Evolutionary conservation across 2,888 invertebrate species (phyloP).

Genomic region (Lasioglossum calceatum): DNA sequence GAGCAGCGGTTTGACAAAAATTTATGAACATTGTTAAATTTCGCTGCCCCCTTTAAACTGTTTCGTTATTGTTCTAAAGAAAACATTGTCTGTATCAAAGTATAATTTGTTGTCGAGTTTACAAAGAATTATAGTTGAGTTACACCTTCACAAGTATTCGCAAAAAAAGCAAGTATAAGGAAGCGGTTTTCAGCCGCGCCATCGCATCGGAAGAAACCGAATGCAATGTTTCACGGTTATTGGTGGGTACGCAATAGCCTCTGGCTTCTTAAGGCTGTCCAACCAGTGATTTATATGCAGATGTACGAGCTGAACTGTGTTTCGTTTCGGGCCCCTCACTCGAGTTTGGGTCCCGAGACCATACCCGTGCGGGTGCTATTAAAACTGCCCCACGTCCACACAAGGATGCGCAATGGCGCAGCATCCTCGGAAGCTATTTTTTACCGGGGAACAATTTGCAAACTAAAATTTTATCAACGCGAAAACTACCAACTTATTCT

Average conservation of each 20-base stretch:
- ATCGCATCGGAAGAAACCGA: constrained; percentile 55
- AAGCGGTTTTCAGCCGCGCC: constrained; percentile 56
- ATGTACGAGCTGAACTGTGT: constrained; percentile 74
- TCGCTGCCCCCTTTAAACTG: neutral
- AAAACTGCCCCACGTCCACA: constrained; percentile 73
- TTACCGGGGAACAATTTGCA: neutral
- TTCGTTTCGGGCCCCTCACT: constrained; percentile 62
- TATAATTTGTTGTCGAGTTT: neutral
- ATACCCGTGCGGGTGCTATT: constrained; percentile 68
- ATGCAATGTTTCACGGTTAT: constrained; percentile 70
- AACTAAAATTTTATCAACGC: neutral
- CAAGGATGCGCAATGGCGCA: constrained; percentile 71
- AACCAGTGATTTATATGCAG: constrained; percentile 82
- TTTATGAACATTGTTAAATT: no score
- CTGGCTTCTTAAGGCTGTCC: constrained; percentile 72
- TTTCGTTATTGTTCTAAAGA: neutral
- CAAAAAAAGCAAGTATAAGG: constrained; percentile 45
- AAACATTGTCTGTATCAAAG: constrained; percentile 14
- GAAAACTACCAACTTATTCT: neutral
- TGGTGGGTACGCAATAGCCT: constrained; percentile 69
- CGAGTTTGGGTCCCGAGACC: constrained; percentile 38
- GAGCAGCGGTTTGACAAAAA: no score
- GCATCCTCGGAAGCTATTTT: constrained; percentile 44
- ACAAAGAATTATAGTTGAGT: neutral
- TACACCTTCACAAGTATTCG: neutral